phyloP scores from a whole-genome alignment of 2,888 invertebrate genomes.

The Coelinius sp. region DNA sequence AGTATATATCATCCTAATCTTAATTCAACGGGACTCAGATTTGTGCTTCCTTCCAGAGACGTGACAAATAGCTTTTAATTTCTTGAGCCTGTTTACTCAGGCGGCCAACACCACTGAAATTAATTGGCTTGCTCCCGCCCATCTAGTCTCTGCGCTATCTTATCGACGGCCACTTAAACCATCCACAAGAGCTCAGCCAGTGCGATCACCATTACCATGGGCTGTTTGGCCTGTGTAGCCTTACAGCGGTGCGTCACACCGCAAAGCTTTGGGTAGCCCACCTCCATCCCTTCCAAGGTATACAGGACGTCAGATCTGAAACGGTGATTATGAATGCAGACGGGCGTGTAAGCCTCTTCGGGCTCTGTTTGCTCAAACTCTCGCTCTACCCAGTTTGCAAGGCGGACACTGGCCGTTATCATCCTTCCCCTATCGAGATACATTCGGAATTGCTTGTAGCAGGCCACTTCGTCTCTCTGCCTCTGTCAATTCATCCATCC shows the following conservation, averaged over 20 bases:
- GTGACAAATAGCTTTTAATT: slow-evolving; percentile 71
- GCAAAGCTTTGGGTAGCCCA: slow-evolving; percentile 30
- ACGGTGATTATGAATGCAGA: slow-evolving; percentile 65
- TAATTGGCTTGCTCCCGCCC: slow-evolving; percentile 35
- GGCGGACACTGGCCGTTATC: slow-evolving; percentile 41
- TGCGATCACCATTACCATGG: slow-evolving; percentile 39
- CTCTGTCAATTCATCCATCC: slow-evolving; percentile 40
- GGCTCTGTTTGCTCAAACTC: slow-evolving; percentile 56
- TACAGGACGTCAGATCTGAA: slow-evolving; percentile 62
- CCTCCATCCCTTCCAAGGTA: slow-evolving; percentile 49
- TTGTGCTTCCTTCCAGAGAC: slow-evolving; percentile 44
- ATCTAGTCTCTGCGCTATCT: slow-evolving; percentile 63
- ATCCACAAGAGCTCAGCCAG: slow-evolving; percentile 45
- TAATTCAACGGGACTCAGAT: slow-evolving; percentile 60
- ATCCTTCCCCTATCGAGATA: slow-evolving; percentile 35
- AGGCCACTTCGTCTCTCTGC: slow-evolving; percentile 17
- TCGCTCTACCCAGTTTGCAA: slow-evolving; percentile 27
- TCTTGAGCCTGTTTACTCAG: slow-evolving; percentile 69
- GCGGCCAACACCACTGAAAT: slow-evolving; percentile 46
- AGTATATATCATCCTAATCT: slow-evolving; percentile 62
- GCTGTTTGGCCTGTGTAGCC: slow-evolving; percentile 14
- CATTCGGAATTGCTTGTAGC: slow-evolving; percentile 26
- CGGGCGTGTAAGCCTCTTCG: slow-evolving; percentile 63
- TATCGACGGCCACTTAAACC: slow-evolving; percentile 69
- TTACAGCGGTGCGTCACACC: slow-evolving; percentile 27